These are phyloP conservation scores for Murina feae DNA, from an alignment of 2,113 vertebrate species.

Conservation along the genomic window DNA sequence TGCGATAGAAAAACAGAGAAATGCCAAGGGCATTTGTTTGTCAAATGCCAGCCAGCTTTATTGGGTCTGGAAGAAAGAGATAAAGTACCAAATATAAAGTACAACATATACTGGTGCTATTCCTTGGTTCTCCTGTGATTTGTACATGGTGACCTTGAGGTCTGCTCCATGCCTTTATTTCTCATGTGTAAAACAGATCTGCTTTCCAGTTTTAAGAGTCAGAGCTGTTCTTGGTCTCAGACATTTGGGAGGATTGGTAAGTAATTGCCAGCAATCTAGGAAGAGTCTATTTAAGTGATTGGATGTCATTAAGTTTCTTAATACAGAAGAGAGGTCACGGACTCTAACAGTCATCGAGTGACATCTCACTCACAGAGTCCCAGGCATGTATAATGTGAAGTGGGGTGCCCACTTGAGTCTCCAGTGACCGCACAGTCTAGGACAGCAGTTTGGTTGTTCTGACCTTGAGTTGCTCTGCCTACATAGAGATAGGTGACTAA, in stretches of 20 bases:
- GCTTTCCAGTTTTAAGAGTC: not conserved
- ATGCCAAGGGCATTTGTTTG: constrained; percentile 20
- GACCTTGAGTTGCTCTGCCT: not conserved
- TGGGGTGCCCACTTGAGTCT: not conserved
- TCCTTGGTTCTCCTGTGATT: not conserved
- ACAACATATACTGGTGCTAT: not conserved
- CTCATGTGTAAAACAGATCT: not conserved
- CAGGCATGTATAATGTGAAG: not conserved
- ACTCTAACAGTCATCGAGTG: not conserved
- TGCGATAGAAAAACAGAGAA: not conserved
- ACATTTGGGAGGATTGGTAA: constrained; percentile 1
- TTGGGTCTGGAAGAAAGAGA: constrained; percentile 5
- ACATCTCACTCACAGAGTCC: not conserved
- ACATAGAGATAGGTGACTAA: not conserved
- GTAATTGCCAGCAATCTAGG: not conserved
- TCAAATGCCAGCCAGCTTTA: not conserved
- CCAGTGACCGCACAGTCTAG: not conserved
- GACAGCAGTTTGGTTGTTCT: not conserved
- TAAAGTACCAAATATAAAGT: not conserved
- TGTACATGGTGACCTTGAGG: not conserved
- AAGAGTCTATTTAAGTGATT: not conserved
- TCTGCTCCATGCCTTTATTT: not conserved
- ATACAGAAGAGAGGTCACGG: not conserved
- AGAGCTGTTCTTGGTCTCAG: not conserved
- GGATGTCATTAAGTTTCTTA: not conserved